Evolutionary conservation across 2,113 vertebrate genomes (phyloP).

Genomic region (Onychostruthus taczanowskii): DNA sequence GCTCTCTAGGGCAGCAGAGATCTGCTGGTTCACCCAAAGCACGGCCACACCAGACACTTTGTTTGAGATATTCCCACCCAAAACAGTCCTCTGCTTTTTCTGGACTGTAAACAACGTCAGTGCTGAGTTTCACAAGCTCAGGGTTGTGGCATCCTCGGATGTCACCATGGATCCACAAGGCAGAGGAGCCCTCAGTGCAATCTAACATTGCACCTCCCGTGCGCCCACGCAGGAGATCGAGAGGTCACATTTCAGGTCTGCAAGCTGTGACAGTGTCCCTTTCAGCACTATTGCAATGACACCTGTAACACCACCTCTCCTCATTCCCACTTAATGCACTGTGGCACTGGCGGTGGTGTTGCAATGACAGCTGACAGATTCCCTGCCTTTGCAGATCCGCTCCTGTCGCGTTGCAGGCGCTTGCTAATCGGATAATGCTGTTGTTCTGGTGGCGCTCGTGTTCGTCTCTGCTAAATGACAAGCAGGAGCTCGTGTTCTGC

Average conservation of each 20-base stretch:
- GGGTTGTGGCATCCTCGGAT: not conserved
- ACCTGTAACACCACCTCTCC: not conserved
- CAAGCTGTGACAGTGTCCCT: not conserved
- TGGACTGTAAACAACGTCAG: not conserved
- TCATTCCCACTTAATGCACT: not conserved
- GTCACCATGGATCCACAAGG: not conserved
- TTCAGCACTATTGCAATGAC: not conserved
- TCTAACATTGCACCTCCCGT: rapidly evolving
- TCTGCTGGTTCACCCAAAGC: not conserved
- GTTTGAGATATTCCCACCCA: not conserved
- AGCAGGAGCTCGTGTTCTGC: not conserved
- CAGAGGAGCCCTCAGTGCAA: not conserved
- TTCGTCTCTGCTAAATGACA: slow-evolving; percentile 2
- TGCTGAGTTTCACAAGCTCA: not conserved
- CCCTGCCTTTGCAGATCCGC: not conserved
- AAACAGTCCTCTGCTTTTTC: not conserved
- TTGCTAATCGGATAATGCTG: not conserved
- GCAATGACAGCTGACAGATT: slow-evolving; percentile 8
- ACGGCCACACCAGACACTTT: rapidly evolving
- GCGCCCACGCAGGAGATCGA: not conserved
- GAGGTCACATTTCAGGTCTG: not conserved
- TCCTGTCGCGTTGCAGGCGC: not conserved
- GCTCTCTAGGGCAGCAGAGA: not conserved
- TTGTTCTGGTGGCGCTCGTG: not conserved
- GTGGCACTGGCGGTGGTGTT: not conserved